Conservation (phyloP, 2,797 vertebrate genomes). For the Lemur catta region DNA sequence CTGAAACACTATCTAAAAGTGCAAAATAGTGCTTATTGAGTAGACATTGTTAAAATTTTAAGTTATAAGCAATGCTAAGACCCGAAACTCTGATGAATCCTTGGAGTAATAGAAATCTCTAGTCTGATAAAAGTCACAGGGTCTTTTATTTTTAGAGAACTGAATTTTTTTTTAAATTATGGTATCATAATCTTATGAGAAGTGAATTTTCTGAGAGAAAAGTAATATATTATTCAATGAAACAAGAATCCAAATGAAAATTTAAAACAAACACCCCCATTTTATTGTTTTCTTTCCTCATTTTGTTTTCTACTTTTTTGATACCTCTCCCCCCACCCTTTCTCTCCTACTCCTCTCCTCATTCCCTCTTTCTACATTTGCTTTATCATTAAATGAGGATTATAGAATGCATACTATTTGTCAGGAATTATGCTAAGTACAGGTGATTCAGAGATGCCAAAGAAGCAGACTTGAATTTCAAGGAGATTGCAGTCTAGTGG, state of each 20-base stretch:
- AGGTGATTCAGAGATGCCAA: background rate
- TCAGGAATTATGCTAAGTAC: background rate
- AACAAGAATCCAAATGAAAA: background rate
- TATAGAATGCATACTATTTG: background rate
- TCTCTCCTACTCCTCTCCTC: background rate
- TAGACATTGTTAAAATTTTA: background rate
- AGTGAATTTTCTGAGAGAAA: background rate
- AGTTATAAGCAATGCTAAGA: background rate
- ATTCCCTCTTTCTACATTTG: background rate
- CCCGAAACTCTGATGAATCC: background rate
- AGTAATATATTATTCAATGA: background rate
- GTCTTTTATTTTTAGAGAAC: background rate
- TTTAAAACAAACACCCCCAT: background rate
- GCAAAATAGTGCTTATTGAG: background rate
- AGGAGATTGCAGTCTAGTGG: background rate
- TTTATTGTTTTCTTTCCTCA: background rate
- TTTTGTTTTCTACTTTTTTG: fast-evolving
- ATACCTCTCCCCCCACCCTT: background rate
- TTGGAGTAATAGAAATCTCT: background rate
- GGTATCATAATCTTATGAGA: background rate
- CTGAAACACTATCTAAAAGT: background rate
- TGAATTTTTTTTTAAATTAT: background rate
- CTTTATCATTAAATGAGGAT: background rate
- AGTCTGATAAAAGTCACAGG: background rate
- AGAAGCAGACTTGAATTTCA: background rate